phyloP scores from a whole-genome alignment of 1,140 invertebrate genomes.

The Dreissena polymorpha region DNA sequence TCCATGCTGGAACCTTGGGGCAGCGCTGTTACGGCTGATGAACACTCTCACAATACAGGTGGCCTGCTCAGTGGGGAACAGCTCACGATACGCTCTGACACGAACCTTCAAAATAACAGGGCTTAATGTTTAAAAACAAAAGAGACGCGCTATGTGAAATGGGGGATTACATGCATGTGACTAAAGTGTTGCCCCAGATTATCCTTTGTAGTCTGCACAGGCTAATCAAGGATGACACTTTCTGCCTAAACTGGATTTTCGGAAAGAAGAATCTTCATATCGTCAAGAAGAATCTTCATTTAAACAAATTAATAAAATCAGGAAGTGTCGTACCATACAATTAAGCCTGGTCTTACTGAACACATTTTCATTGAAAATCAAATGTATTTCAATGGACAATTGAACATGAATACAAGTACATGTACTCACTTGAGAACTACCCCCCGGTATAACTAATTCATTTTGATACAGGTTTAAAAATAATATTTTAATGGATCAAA shows the following conservation, averaged over 20 bases:
- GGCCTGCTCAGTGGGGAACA: slow-evolving; percentile 88
- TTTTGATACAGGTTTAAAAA: not conserved
- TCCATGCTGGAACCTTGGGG: slow-evolving; percentile 80
- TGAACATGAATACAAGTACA: not conserved
- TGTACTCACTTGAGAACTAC: not conserved
- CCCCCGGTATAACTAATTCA: not conserved
- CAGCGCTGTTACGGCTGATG: slow-evolving; percentile 57
- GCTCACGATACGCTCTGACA: slow-evolving; percentile 79
- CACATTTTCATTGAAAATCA: too few species aligned
- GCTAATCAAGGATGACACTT: too few species aligned
- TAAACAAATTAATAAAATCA: too few species aligned
- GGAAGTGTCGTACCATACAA: too few species aligned
- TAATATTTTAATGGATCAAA: not conserved
- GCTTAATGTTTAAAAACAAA: not conserved
- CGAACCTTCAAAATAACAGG: slow-evolving; percentile 54
- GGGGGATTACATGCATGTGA: too few species aligned
- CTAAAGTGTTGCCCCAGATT: too few species aligned
- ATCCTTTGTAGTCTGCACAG: too few species aligned
- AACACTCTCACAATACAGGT: slow-evolving; percentile 55
- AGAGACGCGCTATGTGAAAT: not conserved
- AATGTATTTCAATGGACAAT: too few species aligned
- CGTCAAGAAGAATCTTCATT: too few species aligned
- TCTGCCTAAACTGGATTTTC: too few species aligned
- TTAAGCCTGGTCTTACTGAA: too few species aligned
- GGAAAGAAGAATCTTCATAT: too few species aligned